Evolutionary conservation across 2,113 vertebrate genomes (phyloP).

Genomic region (Mola mola): DNA sequence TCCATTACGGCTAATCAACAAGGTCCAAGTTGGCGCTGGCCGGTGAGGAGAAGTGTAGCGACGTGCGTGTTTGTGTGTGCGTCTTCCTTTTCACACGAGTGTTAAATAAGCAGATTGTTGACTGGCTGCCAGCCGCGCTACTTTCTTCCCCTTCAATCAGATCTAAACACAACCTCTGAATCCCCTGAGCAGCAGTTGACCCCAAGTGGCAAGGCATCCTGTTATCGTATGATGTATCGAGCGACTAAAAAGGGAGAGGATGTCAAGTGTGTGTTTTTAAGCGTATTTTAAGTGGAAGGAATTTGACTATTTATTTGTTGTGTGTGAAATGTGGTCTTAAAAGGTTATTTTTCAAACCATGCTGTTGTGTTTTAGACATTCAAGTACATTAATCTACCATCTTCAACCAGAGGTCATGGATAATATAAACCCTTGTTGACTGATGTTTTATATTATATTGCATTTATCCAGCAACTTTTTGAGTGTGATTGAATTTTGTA

Average conservation of each 20-base stretch:
- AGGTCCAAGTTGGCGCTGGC: conserved; percentile 33
- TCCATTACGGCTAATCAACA: conserved; percentile 46
- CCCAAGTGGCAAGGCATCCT: conserved; percentile 50
- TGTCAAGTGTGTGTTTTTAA: conserved; percentile 14
- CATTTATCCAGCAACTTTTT: no score
- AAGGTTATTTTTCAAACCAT: no score
- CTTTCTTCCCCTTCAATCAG: conserved; percentile 37
- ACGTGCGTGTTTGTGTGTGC: neutral
- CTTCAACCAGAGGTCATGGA: no score
- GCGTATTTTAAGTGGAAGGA: no score
- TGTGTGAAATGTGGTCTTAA: no score
- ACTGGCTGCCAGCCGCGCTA: conserved; percentile 33
- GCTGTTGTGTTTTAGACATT: no score
- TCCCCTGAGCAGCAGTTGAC: conserved; percentile 24
- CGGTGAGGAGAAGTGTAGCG: neutral
- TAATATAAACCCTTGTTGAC: no score
- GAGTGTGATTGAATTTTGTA: no score
- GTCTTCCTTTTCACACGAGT: conserved; percentile 24
- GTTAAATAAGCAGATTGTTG: conserved; percentile 58
- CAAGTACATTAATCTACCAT: no score
- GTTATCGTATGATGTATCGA: conserved; percentile 47
- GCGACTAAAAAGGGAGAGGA: conserved; percentile 6
- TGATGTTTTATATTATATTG: no score
- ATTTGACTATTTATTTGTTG: no score
- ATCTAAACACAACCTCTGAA: conserved; percentile 35